phyloP scores from a whole-genome alignment of 2,888 invertebrate species.

The Noctuana brunneofusca region DNA sequence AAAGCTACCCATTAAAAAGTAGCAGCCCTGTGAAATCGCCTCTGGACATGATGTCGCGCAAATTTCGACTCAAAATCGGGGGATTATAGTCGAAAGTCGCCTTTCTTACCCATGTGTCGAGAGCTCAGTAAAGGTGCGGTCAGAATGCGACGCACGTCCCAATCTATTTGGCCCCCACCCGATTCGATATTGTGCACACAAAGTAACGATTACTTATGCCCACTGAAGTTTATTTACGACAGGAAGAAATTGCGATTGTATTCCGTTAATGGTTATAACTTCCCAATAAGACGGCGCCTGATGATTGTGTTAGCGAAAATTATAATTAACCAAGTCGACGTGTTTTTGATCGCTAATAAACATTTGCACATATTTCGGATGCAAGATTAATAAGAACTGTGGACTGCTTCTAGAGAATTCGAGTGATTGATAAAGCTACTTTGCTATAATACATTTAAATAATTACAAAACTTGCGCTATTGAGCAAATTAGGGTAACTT shows the following conservation, averaged over 20 bases:
- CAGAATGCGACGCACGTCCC: conserved; percentile 70
- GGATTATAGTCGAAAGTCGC: conserved; percentile 38
- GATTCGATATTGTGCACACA: conserved; percentile 75
- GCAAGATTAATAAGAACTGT: no score
- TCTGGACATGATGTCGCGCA: background rate
- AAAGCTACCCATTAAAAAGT: conserved; percentile 9
- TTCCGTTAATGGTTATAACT: conserved; percentile 77
- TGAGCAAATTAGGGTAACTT: no score
- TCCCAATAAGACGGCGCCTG: conserved; percentile 61
- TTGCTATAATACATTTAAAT: no score
- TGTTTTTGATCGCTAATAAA: conserved; percentile 24
- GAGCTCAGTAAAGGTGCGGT: conserved; percentile 42
- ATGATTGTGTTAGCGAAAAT: conserved; percentile 43
- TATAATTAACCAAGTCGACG: conserved; percentile 38
- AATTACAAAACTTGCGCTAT: no score
- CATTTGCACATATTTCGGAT: background rate
- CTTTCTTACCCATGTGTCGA: background rate
- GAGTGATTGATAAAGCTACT: no score
- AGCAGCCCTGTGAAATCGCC: conserved; percentile 12
- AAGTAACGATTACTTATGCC: conserved; percentile 78
- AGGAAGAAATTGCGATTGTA: conserved; percentile 81
- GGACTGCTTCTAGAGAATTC: no score
- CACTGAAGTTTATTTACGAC: conserved; percentile 73
- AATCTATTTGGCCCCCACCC: conserved; percentile 74
- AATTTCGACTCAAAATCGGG: conserved; percentile 5